Evolutionary conservation across 2,797 vertebrate genomes (phyloP), one percentile per base, ranked within the genome.

Genomic region (Ataeniobius toweri): DNA sequence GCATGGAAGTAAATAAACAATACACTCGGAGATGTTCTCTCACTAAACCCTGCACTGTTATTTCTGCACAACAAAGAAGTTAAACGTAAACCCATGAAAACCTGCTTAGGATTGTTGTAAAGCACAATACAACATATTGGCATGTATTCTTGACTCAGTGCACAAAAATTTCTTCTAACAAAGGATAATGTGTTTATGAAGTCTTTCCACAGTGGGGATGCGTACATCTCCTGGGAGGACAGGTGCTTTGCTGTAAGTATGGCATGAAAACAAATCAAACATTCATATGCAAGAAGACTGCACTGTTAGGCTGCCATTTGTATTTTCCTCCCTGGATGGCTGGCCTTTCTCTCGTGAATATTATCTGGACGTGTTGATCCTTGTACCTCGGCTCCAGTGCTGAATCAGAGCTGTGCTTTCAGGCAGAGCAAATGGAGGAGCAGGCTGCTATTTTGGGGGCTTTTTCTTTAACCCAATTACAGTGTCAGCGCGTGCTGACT

Each of bases 391-490:
- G 82, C 89, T 90, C 72, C 80, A 70, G 78, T n/a, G 83, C 78
- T 78, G 80, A 85, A 86, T 85, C 80, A 72, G 67, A 85, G 85
- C 82, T 51, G 74, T 53, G 85, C 74, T 85, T 90, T 81, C 83
- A 83, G 82, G 81, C 82, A 80, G 70, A 73, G 84, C 71, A 86
- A 80, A 77, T 65, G 73, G 74, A 87, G 76, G 74, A 87, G 67
- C 73, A 61, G 79, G 78, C 84, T 85, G 88, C 73, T 92, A 92
- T 93, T 94, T 93, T 84, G 50, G 81, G 85, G 26, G 80, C 77
- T 89, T 91, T 90, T 86, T 89, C 85, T 94, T 93, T 93, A 91
- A 94, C 91, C 94, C 91, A 92, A 89, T 93, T 94, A 91, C 83
- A 68, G 68, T 58, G 83, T 80, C 74, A 67, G 74, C 24, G 71